These are phyloP conservation scores for Cyprinodon brontotheroides DNA, from an alignment of 2,113 vertebrate species.

Conservation along the genomic window DNA sequence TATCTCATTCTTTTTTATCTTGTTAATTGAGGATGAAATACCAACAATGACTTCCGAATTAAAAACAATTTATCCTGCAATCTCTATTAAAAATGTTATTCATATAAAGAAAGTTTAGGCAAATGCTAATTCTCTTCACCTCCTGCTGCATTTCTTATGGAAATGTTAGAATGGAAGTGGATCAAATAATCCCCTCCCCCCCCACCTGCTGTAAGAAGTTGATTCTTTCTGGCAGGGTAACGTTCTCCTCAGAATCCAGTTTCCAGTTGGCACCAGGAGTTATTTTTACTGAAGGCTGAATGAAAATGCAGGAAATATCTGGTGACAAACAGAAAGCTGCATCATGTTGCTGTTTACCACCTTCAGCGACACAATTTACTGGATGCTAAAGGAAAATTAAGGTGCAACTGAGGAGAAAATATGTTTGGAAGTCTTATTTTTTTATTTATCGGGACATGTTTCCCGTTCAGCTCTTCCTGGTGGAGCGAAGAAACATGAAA, in stretches of 20 bases:
- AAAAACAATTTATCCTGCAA: no score
- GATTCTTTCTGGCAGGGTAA: conserved; percentile 8
- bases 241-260: conserved; percentile 23
- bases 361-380: conserved; percentile 34
- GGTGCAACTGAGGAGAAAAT: conserved; percentile 31
- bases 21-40: no score
- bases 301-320: conserved; percentile 29
- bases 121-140: no score
- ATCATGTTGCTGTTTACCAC: conserved; percentile 26
- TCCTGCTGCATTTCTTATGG: not conserved
- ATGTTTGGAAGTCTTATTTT: conserved; percentile 8
- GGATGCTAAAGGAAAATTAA: conserved; percentile 34
- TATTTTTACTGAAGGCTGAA: conserved; percentile 14
- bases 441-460: conserved; percentile 13
- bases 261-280: conserved; percentile 17
- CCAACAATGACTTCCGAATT: no score
- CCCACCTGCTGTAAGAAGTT: not conserved
- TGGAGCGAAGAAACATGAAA: conserved; percentile 15
- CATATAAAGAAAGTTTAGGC: no score
- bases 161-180: not conserved
- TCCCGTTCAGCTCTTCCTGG: conserved; percentile 24
- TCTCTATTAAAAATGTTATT: no score
- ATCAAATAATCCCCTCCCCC: not conserved
- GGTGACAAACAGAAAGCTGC: conserved; percentile 31
- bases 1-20: no score